These are phyloP conservation scores for Desmodus rotundus DNA, from an alignment of 2,113 vertebrate genomes.

Conservation along the genomic window DNA sequence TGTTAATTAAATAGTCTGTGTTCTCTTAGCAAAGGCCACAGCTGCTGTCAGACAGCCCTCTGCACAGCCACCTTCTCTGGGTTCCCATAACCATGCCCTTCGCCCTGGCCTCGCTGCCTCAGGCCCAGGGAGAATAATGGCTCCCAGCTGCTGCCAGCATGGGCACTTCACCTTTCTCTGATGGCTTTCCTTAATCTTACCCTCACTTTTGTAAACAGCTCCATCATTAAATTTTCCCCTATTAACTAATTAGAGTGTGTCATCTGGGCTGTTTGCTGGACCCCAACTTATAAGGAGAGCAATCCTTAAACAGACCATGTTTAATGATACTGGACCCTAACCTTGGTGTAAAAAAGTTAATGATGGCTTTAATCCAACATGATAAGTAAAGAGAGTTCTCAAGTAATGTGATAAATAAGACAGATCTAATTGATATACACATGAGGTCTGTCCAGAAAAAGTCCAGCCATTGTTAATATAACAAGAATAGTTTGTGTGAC, in stretches of 20 bases:
- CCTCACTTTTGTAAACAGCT: neutral
- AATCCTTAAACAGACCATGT: too few species aligned
- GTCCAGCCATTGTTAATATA: too few species aligned
- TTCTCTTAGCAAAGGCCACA: neutral
- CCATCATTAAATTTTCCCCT: neutral
- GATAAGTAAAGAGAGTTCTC: neutral
- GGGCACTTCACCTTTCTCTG: neutral
- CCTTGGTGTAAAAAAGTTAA: neutral
- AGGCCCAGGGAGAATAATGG: neutral
- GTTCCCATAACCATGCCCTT: neutral
- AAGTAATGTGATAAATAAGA: neutral
- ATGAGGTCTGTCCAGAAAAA: neutral
- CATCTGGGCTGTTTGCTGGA: neutral
- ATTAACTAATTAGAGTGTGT: neutral
- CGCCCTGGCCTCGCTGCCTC: neutral
- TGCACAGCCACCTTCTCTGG: neutral
- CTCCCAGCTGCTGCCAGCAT: neutral
- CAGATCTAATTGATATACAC: neutral
- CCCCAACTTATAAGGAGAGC: neutral
- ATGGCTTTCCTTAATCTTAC: neutral
- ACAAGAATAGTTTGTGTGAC: too few species aligned
- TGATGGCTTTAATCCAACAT: neutral
- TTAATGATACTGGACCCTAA: neutral
- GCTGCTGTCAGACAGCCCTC: neutral
- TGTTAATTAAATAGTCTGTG: neutral